Evolutionary conservation across 2,888 invertebrate species (phyloP), one percentile per base, ranked within the genome.

Genomic region (Dasysyrphus tricinctus): DNA sequence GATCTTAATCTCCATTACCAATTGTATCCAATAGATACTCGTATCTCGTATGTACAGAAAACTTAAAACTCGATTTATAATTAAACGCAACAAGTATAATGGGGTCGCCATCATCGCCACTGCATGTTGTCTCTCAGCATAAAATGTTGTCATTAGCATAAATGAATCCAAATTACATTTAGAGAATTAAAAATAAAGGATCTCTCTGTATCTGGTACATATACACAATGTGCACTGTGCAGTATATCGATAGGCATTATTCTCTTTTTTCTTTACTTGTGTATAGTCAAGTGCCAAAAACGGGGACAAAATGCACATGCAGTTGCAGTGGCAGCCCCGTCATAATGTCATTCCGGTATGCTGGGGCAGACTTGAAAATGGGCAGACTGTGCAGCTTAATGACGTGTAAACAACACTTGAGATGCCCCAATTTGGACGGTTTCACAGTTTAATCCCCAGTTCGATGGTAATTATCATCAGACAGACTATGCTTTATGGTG

Each of bases 351-450:
- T 81, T 85, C 85, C 70, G 84, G 84, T 37, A 84, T 76, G 76
- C 72, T 76, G 80, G 8, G n/a, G 76, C 19, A 39, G 67, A 34
- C 65, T 49, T 65, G 9, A 69, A 80, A 80, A 75, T 78, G 75
- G 81, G 39, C 78, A 79, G 63, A 57, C 73, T 74, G 39, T 72
- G 59, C 86, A 59, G 74, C 86, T 70, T 82, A 86, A 86, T 86
- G 86, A 86, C 86, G 81, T 86, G 86, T 86, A 86, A 86, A 82
- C 82, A 86, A 86, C 86, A 86, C 86, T 86, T 56, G 86, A 72
- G 81, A 67, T 65, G 78, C 65, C 86, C 86, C 78, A 82, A 75
- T 82, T 79, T 81, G 86, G 82, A 51, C 34, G 65, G 82, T 72
- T 82, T 78, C 82, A 82, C 86, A 86, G 86, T 75, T 86, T 82